phyloP scores from a whole-genome alignment of 23 tunicate genomes.

The Aplidium turbinatum region DNA sequence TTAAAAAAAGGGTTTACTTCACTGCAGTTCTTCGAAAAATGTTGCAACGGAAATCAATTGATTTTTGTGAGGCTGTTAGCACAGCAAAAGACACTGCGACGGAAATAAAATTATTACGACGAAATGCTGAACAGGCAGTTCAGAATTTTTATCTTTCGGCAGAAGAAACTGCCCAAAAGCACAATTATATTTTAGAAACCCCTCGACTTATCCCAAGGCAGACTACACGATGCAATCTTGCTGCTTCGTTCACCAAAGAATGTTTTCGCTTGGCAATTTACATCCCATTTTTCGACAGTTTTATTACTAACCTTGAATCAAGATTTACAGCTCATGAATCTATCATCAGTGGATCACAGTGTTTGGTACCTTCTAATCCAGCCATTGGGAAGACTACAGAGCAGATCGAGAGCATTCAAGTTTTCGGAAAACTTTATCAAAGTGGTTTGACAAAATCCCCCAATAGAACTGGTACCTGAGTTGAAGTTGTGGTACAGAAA shows the following conservation, averaged over 20 bases:
- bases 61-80: conserved; percentile 12
- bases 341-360: conserved; percentile 7
- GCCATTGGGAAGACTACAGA: not conserved
- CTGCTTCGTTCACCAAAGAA: conserved; percentile 1
- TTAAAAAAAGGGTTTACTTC: conserved; percentile 16
- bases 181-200: conserved; percentile 2
- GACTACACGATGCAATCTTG: conserved; percentile 17
- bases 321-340: conserved; percentile 18
- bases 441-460: conserved; percentile 17
- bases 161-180: conserved; percentile 12
- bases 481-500: conserved; percentile 9
- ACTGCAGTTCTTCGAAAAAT: conserved; percentile 6
- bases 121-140: conserved; percentile 14
- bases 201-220: not conserved
- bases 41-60: conserved; percentile 2
- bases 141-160: conserved; percentile 1
- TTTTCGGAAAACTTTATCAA: conserved; percentile 16
- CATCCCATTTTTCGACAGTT: not conserved
- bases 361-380: conserved; percentile 20
- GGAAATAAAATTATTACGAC: conserved; percentile 5
- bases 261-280: conserved; percentile 9
- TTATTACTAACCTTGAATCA: not conserved
- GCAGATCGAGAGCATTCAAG: conserved; percentile 14
- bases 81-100: not conserved
- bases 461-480: conserved; percentile 10